Percentiles rank a stretch among this genome's conserved stretches.
Evolutionary conservation across 53 echinoderm and acorn worm genomes (phyloP).

Genomic region (Henricia sp.): DNA sequence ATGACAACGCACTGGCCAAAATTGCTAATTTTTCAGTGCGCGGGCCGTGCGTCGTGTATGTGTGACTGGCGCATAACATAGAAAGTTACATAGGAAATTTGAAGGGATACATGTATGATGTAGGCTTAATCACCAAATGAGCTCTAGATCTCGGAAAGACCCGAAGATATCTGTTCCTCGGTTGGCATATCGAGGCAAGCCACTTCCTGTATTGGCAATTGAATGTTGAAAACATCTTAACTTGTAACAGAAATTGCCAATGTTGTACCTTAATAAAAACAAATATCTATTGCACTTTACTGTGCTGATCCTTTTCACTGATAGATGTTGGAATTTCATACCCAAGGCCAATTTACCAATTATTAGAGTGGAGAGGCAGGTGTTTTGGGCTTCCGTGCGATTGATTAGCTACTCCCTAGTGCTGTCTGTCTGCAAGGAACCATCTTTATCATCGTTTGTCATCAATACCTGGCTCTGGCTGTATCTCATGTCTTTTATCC

Average conservation of each 20-base stretch:
- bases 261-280: background rate
- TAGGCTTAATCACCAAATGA: no score
- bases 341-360: slow-evolving; percentile 49
- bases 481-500: slow-evolving; percentile 11
- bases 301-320: background rate
- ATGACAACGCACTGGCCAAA: no score
- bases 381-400: slow-evolving; percentile 29
- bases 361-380: slow-evolving; percentile 52
- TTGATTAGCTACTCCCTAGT: slow-evolving; percentile 4
- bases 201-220: no score
- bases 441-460: slow-evolving; percentile 49
- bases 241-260: background rate
- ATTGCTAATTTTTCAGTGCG: no score
- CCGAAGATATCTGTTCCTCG: no score
- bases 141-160: no score
- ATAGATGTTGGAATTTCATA: background rate
- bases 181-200: no score
- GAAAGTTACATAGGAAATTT: no score
- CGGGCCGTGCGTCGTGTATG: no score
- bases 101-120: no score
- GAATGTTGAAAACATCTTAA: no score
- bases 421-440: slow-evolving; percentile 22
- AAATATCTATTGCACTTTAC: background rate
- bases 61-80: no score
- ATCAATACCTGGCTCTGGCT: slow-evolving; percentile 25